These are phyloP conservation scores for Xanthia togata DNA, from an alignment of 2,888 invertebrate genomes.

Conservation along the genomic window DNA sequence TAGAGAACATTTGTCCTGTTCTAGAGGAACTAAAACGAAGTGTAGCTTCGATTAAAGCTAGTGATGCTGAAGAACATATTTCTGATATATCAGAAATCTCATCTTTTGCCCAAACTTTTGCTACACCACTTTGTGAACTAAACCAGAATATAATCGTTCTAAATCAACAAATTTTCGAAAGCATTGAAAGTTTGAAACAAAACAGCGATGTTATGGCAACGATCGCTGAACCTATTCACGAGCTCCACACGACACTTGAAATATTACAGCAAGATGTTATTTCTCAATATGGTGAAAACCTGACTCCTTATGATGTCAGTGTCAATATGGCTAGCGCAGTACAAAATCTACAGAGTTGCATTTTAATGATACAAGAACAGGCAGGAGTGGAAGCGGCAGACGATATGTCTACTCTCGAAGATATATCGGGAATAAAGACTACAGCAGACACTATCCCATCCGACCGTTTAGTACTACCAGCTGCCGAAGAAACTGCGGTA, in stretches of 20 bases:
- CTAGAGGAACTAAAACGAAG: constrained; percentile 82
- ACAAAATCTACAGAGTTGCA: constrained; percentile 84
- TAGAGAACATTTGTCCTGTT: constrained; percentile 81
- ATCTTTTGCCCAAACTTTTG: constrained; percentile 81
- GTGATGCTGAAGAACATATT: constrained; percentile 72
- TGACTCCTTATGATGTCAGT: constrained; percentile 74
- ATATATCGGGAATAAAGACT: constrained; percentile 90
- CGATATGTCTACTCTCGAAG: constrained; percentile 90
- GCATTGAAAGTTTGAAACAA: constrained; percentile 77
- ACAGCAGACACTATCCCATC: constrained; percentile 86
- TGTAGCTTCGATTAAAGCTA: constrained; percentile 77
- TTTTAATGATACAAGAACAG: constrained; percentile 87
- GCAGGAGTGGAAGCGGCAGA: constrained; percentile 85
- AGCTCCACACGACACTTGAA: constrained; percentile 84
- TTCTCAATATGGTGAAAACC: constrained; percentile 82
- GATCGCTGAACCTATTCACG: constrained; percentile 86
- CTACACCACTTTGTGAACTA: constrained; percentile 81
- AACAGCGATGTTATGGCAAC: constrained; percentile 77
- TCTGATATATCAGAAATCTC: constrained; percentile 83
- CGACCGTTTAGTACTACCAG: constrained; percentile 79
- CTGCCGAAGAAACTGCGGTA: constrained; percentile 73
- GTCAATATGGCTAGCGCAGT: constrained; percentile 81
- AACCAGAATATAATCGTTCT: constrained; percentile 81
- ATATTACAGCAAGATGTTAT: constrained; percentile 86
- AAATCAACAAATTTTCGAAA: constrained; percentile 81